phyloP scores from a whole-genome alignment of 2,113 vertebrate genomes.

The Ia io region DNA sequence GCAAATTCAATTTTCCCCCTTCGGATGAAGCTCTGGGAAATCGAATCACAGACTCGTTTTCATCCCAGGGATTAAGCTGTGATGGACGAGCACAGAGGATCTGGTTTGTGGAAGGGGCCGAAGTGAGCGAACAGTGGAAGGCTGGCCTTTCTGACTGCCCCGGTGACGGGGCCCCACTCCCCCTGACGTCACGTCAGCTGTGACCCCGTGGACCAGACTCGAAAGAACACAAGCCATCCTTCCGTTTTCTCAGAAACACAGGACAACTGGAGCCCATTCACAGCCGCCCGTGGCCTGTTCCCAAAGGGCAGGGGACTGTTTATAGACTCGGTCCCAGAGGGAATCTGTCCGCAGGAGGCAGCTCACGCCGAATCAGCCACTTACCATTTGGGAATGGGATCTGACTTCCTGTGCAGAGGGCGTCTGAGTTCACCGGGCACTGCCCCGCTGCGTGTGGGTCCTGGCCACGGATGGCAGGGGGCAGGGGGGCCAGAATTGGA shows the following conservation, averaged over 20 bases:
- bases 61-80: not conserved
- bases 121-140: not conserved
- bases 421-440: not conserved
- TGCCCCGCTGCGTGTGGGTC: rapidly evolving
- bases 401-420: not conserved
- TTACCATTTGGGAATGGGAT: rapidly evolving
- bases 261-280: rapidly evolving
- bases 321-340: not conserved
- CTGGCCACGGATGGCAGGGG: rapidly evolving
- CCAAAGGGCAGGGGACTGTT: not conserved
- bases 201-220: not conserved
- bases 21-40: constrained; percentile 58
- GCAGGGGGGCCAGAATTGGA: not conserved
- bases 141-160: not conserved
- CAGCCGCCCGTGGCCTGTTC: not conserved
- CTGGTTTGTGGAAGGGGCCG: not conserved
- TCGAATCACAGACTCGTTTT: constrained; percentile 46
- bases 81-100: not conserved
- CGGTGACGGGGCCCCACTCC: not conserved
- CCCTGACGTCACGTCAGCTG: rapidly evolving
- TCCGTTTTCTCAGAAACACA: not conserved
- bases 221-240: rapidly evolving
- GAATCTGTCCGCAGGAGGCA: not conserved
- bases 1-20: constrained; percentile 70
- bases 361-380: not conserved